Percentiles rank a stretch among this genome's conserved stretches.
Conservation (phyloP, 2,113 vertebrate species). For the Myotis yumanensis region DNA sequence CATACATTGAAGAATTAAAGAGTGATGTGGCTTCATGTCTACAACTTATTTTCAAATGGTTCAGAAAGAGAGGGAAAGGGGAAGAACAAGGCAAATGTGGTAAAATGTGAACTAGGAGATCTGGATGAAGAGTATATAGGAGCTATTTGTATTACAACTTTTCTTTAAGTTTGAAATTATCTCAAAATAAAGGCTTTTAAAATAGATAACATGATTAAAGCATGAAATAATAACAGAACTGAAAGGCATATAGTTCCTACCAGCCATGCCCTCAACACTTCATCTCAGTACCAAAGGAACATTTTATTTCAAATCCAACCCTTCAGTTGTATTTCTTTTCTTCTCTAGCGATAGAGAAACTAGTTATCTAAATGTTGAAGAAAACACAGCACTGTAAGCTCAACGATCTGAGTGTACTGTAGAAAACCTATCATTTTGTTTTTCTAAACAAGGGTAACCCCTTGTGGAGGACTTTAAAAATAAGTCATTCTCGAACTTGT, state of each 20-base stretch:
- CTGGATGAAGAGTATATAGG: background rate
- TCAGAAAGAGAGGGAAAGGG: background rate
- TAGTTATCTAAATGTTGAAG: background rate
- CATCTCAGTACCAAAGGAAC: background rate
- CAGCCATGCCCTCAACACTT: background rate
- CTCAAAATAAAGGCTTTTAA: background rate
- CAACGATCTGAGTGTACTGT: background rate
- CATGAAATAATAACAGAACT: background rate
- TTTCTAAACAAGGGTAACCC: constrained; percentile 65
- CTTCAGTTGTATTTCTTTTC: background rate
- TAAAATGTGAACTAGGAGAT: background rate
- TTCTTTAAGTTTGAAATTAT: background rate
- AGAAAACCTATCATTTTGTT: background rate
- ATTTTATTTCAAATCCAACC: background rate
- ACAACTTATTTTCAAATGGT: background rate
- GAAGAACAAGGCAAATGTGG: background rate
- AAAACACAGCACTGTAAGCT: background rate
- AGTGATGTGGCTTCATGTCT: background rate
- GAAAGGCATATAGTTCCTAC: background rate
- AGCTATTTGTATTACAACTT: background rate
- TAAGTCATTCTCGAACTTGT: background rate
- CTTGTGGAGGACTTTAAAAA: constrained; percentile 71
- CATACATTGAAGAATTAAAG: constrained; percentile 6
- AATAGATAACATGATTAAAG: background rate
- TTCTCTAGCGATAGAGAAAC: background rate